Evolutionary conservation across 2,888 invertebrate genomes (phyloP).

Genomic region (Agrotis exclamationis): DNA sequence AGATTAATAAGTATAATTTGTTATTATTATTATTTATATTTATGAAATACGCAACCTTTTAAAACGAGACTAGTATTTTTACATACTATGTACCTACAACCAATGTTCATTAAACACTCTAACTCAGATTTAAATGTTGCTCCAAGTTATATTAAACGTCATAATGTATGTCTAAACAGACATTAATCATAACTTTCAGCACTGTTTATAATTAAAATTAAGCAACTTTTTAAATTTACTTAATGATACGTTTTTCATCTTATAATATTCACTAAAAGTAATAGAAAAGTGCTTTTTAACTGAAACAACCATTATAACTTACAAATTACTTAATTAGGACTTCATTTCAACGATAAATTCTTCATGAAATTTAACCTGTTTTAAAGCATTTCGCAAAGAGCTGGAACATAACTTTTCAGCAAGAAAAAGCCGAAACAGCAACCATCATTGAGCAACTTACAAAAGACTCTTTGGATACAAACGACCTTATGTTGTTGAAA

Average conservation of each 20-base stretch:
- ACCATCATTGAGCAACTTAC: neutral
- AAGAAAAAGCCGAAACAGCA: neutral
- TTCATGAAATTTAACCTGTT: neutral
- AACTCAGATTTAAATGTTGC: neutral
- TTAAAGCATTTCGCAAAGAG: neutral
- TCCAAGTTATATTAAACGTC: neutral
- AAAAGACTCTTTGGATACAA: neutral
- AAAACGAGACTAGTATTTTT: neutral
- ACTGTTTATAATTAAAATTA: neutral
- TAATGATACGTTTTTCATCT: too few relatives aligned
- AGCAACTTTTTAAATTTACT: neutral
- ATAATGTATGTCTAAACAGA: neutral
- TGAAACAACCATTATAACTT: neutral
- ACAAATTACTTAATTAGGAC: neutral
- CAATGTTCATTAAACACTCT: neutral
- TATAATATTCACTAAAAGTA: too few relatives aligned
- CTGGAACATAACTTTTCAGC: neutral
- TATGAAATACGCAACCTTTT: neutral
- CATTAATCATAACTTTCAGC: neutral
- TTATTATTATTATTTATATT: too few relatives aligned
- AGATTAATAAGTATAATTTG: conserved; percentile 1
- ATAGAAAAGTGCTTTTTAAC: neutral
- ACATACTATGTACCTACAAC: neutral
- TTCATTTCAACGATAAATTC: neutral
- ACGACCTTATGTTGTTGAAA: conserved; percentile 15